Evolutionary conservation across 2,797 vertebrate species (phyloP).

Genomic region (Perodicticus potto): DNA sequence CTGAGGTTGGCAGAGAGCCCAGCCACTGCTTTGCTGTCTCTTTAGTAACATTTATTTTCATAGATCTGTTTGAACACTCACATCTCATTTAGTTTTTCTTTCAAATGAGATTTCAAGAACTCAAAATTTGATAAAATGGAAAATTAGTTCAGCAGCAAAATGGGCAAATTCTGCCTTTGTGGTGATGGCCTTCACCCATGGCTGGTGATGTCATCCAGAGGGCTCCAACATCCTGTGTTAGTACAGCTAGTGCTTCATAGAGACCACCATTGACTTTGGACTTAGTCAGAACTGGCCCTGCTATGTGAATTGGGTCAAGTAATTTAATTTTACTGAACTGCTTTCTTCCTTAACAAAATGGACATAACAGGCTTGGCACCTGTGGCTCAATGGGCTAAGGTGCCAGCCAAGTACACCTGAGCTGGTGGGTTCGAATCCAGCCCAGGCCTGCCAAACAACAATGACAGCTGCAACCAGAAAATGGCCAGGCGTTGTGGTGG

Average conservation of each 20-base stretch:
- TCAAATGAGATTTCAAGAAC: not conserved
- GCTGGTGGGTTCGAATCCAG: too few species aligned
- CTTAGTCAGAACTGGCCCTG: not conserved
- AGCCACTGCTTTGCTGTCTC: not conserved
- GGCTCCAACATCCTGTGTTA: not conserved
- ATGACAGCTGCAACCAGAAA: too few species aligned
- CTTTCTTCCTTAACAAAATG: slow-evolving; percentile 14
- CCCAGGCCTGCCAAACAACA: too few species aligned
- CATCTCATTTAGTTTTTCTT: not conserved
- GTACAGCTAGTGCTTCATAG: not conserved
- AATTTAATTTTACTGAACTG: not conserved
- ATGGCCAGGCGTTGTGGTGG: too few species aligned
- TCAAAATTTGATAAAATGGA: not conserved
- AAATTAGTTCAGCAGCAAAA: not conserved
- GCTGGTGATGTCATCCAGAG: not conserved
- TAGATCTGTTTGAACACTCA: not conserved
- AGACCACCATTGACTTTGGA: not conserved
- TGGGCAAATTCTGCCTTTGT: not conserved
- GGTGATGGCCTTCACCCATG: not conserved
- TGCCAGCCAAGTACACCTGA: too few species aligned
- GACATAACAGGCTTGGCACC: too few species aligned
- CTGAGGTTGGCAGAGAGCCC: not conserved
- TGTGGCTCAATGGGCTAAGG: too few species aligned
- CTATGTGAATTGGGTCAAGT: not conserved
- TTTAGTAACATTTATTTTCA: not conserved